phyloP scores from a whole-genome alignment of 2,113 vertebrate species.

The Mustela nigripes region DNA sequence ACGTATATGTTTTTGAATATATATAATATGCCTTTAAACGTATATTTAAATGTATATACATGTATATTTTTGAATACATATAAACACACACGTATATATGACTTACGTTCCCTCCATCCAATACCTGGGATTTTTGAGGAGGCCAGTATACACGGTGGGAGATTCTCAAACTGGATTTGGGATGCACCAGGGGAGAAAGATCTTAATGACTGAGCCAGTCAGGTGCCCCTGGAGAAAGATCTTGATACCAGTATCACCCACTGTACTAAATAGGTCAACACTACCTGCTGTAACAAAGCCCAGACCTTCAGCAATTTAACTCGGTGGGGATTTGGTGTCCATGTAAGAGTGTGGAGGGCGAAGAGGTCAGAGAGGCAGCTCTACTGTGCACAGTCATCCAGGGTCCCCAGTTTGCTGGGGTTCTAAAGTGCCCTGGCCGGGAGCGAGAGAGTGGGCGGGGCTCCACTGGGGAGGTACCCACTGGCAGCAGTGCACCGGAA shows the following conservation, averaged over 20 bases:
- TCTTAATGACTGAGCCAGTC: too few species aligned
- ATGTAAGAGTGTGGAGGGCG: too few species aligned
- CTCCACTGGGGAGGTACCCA: neutral
- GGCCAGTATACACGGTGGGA: neutral
- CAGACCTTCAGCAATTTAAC: too few species aligned
- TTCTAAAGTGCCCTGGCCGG: accelerated
- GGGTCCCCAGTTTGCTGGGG: too few species aligned
- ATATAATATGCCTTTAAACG: neutral
- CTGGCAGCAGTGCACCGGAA: accelerated
- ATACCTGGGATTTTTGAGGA: neutral
- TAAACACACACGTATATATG: neutral
- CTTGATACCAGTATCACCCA: neutral
- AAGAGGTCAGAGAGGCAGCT: neutral
- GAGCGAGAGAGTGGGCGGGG: too few species aligned
- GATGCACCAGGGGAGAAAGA: neutral
- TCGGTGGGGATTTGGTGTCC: neutral
- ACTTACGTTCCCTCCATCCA: neutral
- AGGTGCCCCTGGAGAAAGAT: too few species aligned
- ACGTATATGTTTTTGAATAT: neutral
- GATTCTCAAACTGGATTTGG: neutral
- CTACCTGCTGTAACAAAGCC: neutral
- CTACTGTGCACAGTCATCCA: too few species aligned
- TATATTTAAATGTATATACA: neutral
- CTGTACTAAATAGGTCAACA: neutral
- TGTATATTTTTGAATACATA: neutral